phyloP scores from a whole-genome alignment of 2,797 vertebrate species.

The Anguilla marmorata region DNA sequence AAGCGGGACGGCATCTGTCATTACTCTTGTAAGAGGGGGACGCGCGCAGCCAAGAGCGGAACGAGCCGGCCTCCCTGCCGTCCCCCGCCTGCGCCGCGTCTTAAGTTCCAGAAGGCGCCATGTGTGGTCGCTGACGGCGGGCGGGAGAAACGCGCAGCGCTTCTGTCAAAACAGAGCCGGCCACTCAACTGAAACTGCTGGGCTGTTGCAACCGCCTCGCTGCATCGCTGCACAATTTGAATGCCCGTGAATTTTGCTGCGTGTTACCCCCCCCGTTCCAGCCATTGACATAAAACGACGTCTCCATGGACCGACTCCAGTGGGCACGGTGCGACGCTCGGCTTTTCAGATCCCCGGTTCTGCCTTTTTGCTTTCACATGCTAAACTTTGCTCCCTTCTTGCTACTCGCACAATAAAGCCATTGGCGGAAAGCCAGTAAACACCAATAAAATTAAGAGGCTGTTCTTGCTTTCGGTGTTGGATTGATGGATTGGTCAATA shows the following conservation, averaged over 20 bases:
- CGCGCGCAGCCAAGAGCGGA: neutral
- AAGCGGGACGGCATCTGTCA: slow-evolving; percentile 4
- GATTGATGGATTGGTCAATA: slow-evolving; percentile 20
- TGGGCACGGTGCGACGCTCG: neutral
- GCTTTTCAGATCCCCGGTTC: neutral
- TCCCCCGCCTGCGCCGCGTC: neutral
- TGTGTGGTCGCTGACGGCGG: neutral
- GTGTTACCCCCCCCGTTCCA: neutral
- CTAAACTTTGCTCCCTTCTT: slow-evolving; percentile 4
- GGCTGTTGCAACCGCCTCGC: neutral
- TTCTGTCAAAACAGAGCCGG: slow-evolving; percentile 11
- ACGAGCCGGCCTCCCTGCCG: neutral
- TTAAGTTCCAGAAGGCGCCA: neutral
- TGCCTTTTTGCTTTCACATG: neutral
- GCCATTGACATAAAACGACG: neutral
- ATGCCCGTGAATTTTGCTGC: neutral
- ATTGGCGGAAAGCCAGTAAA: slow-evolving; percentile 12
- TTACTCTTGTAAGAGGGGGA: neutral
- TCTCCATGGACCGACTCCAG: neutral
- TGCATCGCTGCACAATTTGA: neutral
- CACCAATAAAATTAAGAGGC: no score
- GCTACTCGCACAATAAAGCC: neutral
- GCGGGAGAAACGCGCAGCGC: neutral
- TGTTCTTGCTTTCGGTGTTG: neutral
- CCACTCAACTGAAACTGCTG: neutral